Evolutionary conservation across 2,113 vertebrate genomes (phyloP).

Genomic region (Myotis brandtii): DNA sequence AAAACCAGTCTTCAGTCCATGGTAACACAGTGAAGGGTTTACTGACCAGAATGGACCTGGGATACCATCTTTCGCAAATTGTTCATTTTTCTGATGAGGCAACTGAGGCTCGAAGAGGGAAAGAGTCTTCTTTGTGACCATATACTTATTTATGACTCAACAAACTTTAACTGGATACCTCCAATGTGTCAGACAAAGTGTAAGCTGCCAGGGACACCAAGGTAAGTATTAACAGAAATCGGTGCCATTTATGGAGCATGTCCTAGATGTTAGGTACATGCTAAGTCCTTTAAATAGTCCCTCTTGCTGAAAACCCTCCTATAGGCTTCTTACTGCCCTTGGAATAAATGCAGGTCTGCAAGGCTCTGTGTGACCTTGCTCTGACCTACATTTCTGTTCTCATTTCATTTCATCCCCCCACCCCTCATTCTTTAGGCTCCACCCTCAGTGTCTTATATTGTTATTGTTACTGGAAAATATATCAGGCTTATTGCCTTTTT

Average conservation of each 20-base stretch:
- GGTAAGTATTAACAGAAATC: neutral
- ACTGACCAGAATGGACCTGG: neutral
- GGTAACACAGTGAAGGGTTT: neutral
- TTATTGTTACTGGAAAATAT: neutral
- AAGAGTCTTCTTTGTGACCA: neutral
- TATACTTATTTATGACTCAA: neutral
- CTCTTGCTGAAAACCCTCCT: neutral
- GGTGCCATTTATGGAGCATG: neutral
- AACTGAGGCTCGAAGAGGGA: neutral
- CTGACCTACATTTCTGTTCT: neutral
- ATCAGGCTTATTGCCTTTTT: neutral
- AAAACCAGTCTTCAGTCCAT: neutral
- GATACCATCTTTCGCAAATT: neutral
- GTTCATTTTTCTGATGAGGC: neutral
- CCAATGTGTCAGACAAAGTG: neutral
- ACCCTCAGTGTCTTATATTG: neutral
- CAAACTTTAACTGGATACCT: neutral
- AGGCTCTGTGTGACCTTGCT: neutral
- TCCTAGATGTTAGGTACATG: neutral
- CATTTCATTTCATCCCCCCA: neutral
- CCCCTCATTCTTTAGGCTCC: neutral
- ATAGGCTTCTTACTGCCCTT: neutral
- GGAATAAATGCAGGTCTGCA: neutral
- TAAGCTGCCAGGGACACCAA: neutral
- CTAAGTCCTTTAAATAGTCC: neutral